Evolutionary conservation across 2,888 invertebrate species (phyloP).

Genomic region (Urechis unicinctus): DNA sequence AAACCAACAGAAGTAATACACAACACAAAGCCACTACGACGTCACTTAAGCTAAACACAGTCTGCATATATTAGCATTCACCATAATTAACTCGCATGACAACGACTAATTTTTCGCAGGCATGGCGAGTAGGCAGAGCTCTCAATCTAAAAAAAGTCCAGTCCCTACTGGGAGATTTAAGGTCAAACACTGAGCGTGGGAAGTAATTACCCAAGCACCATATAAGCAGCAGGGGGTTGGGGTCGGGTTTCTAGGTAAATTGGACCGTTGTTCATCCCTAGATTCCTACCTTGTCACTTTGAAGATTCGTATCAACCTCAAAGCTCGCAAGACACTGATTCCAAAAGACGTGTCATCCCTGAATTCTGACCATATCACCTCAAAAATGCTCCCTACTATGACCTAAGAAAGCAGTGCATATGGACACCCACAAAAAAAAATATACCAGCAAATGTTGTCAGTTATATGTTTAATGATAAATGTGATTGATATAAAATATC

Average conservation of each 20-base stretch:
- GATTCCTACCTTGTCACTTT: conserved; percentile 67
- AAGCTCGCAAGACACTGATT: conserved; percentile 91
- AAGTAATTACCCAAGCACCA: background rate
- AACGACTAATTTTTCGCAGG: background rate
- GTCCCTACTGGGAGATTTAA: too few relatives aligned
- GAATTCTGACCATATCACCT: conserved; percentile 93
- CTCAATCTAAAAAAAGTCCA: background rate
- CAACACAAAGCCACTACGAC: too few relatives aligned
- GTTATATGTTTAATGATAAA: too few relatives aligned
- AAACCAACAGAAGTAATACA: too few relatives aligned
- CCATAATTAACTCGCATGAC: too few relatives aligned
- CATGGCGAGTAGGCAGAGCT: background rate
- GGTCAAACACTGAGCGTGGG: too few relatives aligned
- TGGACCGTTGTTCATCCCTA: background rate
- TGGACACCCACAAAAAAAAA: background rate
- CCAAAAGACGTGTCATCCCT: conserved; percentile 83
- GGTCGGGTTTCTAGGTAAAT: too few relatives aligned
- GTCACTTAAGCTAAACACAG: too few relatives aligned
- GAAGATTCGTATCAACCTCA: conserved; percentile 94
- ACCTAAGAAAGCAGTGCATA: conserved; percentile 36
- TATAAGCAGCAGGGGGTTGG: too few relatives aligned
- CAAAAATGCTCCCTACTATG: conserved; percentile 84
- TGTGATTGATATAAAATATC: too few relatives aligned
- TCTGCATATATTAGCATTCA: too few relatives aligned
- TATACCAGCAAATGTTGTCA: too few relatives aligned